Evolutionary conservation across 1,140 invertebrate species (phyloP).

Genomic region (Meteorus sp.): DNA sequence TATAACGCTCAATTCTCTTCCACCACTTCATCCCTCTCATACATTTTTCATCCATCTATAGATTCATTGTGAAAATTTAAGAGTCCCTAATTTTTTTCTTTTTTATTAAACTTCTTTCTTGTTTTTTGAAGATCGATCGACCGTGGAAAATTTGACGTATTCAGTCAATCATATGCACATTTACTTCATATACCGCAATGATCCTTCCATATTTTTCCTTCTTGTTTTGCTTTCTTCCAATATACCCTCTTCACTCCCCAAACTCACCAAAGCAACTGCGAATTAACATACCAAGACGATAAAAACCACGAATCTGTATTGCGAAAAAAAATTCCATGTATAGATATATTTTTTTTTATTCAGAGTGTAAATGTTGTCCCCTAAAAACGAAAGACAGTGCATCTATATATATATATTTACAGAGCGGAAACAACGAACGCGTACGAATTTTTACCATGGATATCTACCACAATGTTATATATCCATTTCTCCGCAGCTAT

Average conservation of each 20-base stretch:
- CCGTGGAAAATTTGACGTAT: slow-evolving; percentile 5
- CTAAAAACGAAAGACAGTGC: too few species aligned
- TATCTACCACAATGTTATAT: slow-evolving; percentile 29
- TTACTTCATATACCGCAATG: not conserved
- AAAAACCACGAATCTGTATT: slow-evolving; percentile 15
- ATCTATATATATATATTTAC: too few species aligned
- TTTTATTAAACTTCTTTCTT: too few species aligned
- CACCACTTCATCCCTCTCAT: not conserved
- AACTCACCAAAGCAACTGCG: not conserved
- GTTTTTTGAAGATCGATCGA: slow-evolving; percentile 4
- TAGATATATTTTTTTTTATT: slow-evolving; percentile 6
- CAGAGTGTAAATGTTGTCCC: not conserved
- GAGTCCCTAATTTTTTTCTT: not conserved
- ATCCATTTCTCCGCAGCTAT: slow-evolving; percentile 37
- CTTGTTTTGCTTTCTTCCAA: not conserved
- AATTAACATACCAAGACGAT: slow-evolving; percentile 21
- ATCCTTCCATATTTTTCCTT: not conserved
- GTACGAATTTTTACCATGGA: too few species aligned
- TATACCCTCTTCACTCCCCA: not conserved
- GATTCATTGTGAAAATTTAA: slow-evolving; percentile 16
- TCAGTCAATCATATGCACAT: not conserved
- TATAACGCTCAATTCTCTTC: slow-evolving; percentile 18
- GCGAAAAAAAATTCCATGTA: not conserved
- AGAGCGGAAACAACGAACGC: too few species aligned
- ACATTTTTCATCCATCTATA: not conserved